Conservation (phyloP, 1,140 invertebrate species). For the Drosophila murphyi region DNA sequence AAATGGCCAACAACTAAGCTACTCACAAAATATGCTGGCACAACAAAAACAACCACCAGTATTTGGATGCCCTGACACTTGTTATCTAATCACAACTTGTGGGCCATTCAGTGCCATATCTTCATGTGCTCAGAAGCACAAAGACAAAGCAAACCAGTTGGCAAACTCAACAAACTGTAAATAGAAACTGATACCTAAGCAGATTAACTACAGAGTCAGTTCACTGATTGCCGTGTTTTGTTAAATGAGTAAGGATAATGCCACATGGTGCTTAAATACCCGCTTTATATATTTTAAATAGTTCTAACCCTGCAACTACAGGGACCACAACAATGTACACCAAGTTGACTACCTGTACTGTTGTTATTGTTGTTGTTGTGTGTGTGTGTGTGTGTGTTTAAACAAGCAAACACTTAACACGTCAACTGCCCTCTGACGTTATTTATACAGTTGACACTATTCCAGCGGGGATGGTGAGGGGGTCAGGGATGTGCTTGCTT, state of each 20-base stretch:
- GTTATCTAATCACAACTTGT: conserved; percentile 38
- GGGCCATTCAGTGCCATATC: conserved; percentile 24
- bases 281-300: conserved; percentile 9
- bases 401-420: conserved; percentile 49
- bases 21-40: conserved; percentile 3
- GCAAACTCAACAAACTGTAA: conserved; percentile 9
- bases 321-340: conserved; percentile 37
- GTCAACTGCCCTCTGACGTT: conserved; percentile 27
- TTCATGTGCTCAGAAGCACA: conserved; percentile 29
- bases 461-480: background rate
- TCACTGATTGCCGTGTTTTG: conserved; percentile 15
- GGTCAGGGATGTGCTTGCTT: background rate
- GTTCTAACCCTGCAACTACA: conserved; percentile 7
- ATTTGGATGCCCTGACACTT: conserved; percentile 15
- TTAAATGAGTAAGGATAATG: background rate
- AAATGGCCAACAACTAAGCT: background rate
- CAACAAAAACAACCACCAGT: background rate
- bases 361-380: background rate
- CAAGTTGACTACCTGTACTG: conserved; percentile 34
- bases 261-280: conserved; percentile 11
- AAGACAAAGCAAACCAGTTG: conserved; percentile 31
- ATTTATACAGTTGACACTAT: conserved; percentile 14
- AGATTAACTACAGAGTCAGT: conserved; percentile 12
- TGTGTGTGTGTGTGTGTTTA: conserved; percentile 24
- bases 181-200: conserved; percentile 3